Evolutionary conservation across 2,797 vertebrate species (phyloP).

Genomic region (Crocodylus rhombifer): DNA sequence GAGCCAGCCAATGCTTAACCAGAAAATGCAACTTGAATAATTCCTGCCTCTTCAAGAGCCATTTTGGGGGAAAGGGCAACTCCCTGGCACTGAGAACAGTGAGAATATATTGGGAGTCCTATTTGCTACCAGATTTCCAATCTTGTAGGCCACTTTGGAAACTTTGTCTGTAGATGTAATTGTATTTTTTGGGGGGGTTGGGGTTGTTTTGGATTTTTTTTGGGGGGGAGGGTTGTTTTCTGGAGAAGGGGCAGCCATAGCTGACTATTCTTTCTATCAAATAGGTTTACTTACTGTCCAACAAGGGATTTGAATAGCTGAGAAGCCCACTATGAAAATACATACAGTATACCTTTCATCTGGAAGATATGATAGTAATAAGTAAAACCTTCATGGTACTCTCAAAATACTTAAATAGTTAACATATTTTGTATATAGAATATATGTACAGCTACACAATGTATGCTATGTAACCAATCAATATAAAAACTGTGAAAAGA

Average conservation of each 20-base stretch:
- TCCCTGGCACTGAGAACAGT: background rate
- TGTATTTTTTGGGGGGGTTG: background rate
- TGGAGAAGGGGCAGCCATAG: too few species aligned
- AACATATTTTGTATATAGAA: background rate
- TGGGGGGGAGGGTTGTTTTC: too few species aligned
- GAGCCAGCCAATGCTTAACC: too few species aligned
- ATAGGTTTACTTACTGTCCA: background rate
- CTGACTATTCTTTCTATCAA: background rate
- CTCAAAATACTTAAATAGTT: background rate
- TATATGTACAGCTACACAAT: background rate
- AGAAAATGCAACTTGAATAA: background rate
- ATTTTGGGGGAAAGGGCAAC: background rate
- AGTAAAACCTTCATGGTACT: background rate
- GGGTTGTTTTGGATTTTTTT: background rate
- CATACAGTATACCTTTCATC: background rate
- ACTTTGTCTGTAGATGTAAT: background rate
- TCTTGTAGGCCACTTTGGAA: background rate
- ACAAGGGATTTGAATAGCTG: background rate
- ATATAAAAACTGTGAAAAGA: background rate
- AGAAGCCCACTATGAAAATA: constrained; percentile 22
- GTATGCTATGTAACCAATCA: background rate
- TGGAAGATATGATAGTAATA: background rate
- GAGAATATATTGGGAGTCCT: background rate
- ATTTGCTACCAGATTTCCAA: background rate
- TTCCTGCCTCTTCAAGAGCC: background rate